Evolutionary conservation across 1,140 invertebrate species (phyloP), one percentile per base, ranked within the genome.

Genomic region (Trypoxylus dichotomus): DNA sequence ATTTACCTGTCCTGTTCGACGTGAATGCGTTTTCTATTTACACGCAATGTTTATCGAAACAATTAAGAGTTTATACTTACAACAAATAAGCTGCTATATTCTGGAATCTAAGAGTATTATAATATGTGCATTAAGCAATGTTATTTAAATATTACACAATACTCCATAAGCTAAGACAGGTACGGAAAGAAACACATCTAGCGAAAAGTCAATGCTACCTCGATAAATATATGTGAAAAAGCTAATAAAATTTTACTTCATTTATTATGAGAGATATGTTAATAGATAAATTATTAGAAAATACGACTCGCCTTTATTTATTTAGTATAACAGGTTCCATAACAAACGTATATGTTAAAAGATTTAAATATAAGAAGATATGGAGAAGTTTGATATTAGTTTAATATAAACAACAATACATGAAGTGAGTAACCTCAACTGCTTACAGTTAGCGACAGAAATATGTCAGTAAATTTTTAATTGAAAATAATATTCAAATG

Each of bases 11-110:
- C 11, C 60, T 25, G 24, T 29, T 68, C 60, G 60, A 24, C 60
- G 60, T 29, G 60, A 68, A 68, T 68, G 60, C 60, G 60, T 68
- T 68, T 68, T 68, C 60, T 68, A 68, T 68, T 68, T 68, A 68
- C 60, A 68, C 60, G 24, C 27, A 15, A 29, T 24, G 24, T 68
- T 68, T 68, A 68, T 25, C 19, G 19, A 68, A 68, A 68, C 24
- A 68, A 68, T 68, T 13, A 27, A 68, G 47, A 15, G 21, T 27
- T 68, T 68, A 68, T 68, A 27, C 60, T 68, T 21, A 68, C 60
- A 29, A 68, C 60, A 68, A 68, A 68, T 68, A 68, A 25, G 60
- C 13, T 54, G 47, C 60, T 29, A 24, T 29, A 68, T 68, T 68
- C 60, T 8, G 60, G 60, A 68, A 68, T 24, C 60, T 68, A 68